Conservation (phyloP, 2,113 vertebrate species). For the Plestiodon gilberti region DNA sequence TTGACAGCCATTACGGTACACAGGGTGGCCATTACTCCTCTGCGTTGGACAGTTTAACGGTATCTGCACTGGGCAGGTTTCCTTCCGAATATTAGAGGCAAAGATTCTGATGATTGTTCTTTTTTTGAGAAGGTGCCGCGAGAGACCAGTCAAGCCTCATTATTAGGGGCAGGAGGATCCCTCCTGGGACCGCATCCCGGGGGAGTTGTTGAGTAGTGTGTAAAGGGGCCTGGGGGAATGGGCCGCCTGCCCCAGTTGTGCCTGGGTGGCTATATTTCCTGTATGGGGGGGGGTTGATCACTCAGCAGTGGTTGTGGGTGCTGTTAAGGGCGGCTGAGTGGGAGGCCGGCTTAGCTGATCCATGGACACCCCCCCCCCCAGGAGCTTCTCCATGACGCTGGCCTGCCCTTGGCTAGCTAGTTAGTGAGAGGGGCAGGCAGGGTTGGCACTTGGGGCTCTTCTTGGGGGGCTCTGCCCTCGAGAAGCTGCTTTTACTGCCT, state of each 20-base stretch:
- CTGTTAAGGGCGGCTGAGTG: neutral
- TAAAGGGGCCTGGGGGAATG: neutral
- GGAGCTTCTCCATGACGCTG: too few species aligned
- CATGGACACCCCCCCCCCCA: neutral
- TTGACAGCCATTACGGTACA: neutral
- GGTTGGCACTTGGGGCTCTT: too few species aligned
- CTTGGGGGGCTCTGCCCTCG: too few species aligned
- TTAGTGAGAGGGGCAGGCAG: too few species aligned
- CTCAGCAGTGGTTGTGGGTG: too few species aligned
- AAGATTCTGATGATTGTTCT: neutral
- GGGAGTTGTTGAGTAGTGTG: neutral
- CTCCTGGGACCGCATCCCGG: neutral
- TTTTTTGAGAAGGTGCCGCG: neutral
- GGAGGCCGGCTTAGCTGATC: neutral
- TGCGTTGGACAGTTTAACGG: conserved; percentile 12
- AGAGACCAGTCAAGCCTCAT: neutral
- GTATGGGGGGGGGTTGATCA: too few species aligned
- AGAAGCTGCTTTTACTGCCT: too few species aligned
- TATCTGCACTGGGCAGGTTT: conserved; percentile 20
- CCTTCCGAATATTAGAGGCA: conserved; percentile 33
- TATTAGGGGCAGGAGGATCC: neutral
- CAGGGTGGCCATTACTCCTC: accelerated
- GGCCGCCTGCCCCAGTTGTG: too few species aligned
- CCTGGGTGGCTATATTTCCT: too few species aligned
- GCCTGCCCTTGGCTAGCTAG: too few species aligned